A percentile compares a stretch with the other conserved stretches of the same genome.
These are phyloP conservation scores for Amaurobius ferox DNA, from an alignment of 2,888 invertebrate genomes.

Conservation along the genomic window DNA sequence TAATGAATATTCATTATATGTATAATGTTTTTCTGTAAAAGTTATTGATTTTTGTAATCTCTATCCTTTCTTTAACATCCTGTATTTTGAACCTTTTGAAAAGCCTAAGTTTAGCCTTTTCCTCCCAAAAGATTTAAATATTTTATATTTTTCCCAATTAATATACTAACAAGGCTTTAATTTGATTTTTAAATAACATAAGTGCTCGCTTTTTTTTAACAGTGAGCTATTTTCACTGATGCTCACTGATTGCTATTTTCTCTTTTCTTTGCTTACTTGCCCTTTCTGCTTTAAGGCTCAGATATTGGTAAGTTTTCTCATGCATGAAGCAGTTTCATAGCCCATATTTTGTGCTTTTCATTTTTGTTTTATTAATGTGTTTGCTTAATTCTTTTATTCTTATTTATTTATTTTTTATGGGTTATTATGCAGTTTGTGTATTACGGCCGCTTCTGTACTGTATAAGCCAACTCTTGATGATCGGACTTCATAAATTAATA, in stretches of 20 bases:
- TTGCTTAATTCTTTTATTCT: background rate
- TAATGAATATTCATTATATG: no score
- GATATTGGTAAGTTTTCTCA: conserved; percentile 69
- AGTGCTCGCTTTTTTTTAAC: conserved; percentile 31
- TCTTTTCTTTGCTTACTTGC: conserved; percentile 72
- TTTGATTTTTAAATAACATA: no score
- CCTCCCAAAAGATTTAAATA: background rate
- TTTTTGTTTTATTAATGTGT: background rate
- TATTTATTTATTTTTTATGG: background rate
- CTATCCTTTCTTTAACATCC: no score
- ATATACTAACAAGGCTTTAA: no score
- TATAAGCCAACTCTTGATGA: no score
- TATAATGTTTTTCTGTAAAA: no score
- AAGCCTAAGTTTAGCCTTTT: background rate
- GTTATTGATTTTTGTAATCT: no score
- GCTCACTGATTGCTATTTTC: conserved; percentile 71
- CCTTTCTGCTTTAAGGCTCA: conserved; percentile 72
- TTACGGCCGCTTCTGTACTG: no score
- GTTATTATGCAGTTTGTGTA: no score
- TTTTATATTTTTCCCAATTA: no score
- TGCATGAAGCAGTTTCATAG: conserved; percentile 28
- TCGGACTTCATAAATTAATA: no score
- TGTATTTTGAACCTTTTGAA: no score
- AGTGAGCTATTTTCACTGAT: conserved; percentile 48
- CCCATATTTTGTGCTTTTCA: conserved; percentile 15